Evolutionary conservation across 1,140 invertebrate species (phyloP).

Genomic region (Agrypnia vestita): DNA sequence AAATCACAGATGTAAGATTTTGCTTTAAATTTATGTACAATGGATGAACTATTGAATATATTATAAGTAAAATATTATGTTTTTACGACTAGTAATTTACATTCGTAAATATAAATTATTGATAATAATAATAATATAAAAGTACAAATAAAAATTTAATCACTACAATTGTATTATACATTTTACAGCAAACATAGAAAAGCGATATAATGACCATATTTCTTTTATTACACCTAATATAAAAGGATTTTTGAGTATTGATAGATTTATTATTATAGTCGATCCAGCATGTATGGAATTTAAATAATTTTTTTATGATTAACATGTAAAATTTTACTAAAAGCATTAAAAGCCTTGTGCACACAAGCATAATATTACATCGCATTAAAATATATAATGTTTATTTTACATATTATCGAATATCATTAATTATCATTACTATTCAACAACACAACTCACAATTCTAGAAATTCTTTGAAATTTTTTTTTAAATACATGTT

Average conservation of each 20-base stretch:
- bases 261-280: slow-evolving; percentile 52
- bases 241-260: not conserved
- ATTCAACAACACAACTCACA: too few species aligned
- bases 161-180: not conserved
- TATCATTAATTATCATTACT: too few species aligned
- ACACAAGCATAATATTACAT: too few species aligned
- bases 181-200: not conserved
- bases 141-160: not conserved
- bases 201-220: not conserved
- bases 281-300: slow-evolving; percentile 53
- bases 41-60: not conserved
- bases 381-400: too few species aligned
- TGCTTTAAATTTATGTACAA: slow-evolving; percentile 34
- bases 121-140: not conserved
- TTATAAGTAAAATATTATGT: not conserved
- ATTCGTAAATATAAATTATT: slow-evolving; percentile 1
- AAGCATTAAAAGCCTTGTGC: too few species aligned
- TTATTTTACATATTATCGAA: too few species aligned
- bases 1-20: slow-evolving; percentile 50
- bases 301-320: not conserved
- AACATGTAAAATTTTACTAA: not conserved
- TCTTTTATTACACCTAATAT: not conserved
- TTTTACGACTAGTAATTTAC: not conserved
- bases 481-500: too few species aligned
- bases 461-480: too few species aligned